Conservation (phyloP, 2,797 vertebrate genomes). For the Halcyon leucocephala region DNA sequence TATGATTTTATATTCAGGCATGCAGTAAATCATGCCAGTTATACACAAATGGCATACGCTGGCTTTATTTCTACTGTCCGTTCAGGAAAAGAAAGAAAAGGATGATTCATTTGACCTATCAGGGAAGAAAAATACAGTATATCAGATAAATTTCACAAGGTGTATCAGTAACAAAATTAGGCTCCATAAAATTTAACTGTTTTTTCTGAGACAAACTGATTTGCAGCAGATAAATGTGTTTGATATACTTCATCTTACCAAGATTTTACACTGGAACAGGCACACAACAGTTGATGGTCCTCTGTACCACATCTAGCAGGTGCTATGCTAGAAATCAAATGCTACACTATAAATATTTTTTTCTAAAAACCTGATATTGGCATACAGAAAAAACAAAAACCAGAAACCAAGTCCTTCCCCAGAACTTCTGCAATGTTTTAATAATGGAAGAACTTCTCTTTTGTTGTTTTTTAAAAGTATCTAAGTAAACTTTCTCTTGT, state of each 20-base stretch:
- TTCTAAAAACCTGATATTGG: neutral
- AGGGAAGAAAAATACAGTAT: slow-evolving; percentile 61
- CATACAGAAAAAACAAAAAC: neutral
- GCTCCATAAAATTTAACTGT: slow-evolving; percentile 73
- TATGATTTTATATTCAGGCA: slow-evolving; percentile 84
- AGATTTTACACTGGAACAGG: slow-evolving; percentile 29
- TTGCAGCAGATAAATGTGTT: slow-evolving; percentile 63
- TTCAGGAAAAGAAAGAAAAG: slow-evolving; percentile 42
- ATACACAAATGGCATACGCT: slow-evolving; percentile 63
- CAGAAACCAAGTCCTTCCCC: neutral
- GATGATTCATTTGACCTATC: slow-evolving; percentile 68
- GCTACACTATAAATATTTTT: neutral
- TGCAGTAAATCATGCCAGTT: slow-evolving; percentile 85
- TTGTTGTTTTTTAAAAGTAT: neutral
- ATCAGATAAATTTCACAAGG: slow-evolving; percentile 73
- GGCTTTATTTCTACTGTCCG: slow-evolving; percentile 73
- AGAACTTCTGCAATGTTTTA: neutral
- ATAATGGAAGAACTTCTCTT: neutral
- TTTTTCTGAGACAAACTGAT: slow-evolving; percentile 64
- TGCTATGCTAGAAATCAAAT: slow-evolving; percentile 23
- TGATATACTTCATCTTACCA: slow-evolving; percentile 52
- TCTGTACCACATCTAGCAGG: slow-evolving; percentile 1
- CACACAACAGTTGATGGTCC: slow-evolving; percentile 25
- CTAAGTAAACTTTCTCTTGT: neutral
- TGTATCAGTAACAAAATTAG: slow-evolving; percentile 68